Evolutionary conservation across 2,888 invertebrate genomes (phyloP).

Genomic region (Andrena fulva): DNA sequence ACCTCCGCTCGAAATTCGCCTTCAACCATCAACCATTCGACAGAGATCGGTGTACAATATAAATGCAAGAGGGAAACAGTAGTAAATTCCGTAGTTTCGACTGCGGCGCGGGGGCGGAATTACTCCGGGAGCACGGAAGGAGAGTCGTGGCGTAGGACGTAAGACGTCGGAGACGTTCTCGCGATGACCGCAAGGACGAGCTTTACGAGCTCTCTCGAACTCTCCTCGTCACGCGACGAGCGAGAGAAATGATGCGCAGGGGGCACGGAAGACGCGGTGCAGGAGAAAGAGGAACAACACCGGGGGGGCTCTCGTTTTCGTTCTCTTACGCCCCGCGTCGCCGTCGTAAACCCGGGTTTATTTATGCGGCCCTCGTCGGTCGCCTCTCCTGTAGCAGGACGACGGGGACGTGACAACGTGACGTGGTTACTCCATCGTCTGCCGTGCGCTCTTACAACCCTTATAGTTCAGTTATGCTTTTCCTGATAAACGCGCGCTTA

Average conservation of each 20-base stretch:
- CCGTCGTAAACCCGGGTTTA: slow-evolving; percentile 83
- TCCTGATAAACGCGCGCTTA: slow-evolving; percentile 63
- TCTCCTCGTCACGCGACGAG: slow-evolving; percentile 73
- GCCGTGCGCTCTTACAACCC: slow-evolving; percentile 71
- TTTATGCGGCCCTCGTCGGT: slow-evolving; percentile 83
- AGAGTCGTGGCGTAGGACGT: slow-evolving; percentile 7
- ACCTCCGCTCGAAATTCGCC: too few relatives aligned
- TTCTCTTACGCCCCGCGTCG: slow-evolving; percentile 63
- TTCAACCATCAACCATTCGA: too few relatives aligned
- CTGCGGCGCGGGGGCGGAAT: slow-evolving; percentile 34
- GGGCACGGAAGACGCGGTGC: slow-evolving; percentile 7
- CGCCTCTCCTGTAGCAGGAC: slow-evolving; percentile 81
- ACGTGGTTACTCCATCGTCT: slow-evolving; percentile 79
- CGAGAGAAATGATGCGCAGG: slow-evolving; percentile 58
- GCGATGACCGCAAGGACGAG: slow-evolving; percentile 78
- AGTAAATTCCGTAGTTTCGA: slow-evolving; percentile 50
- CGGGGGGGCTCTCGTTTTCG: slow-evolving; percentile 68
- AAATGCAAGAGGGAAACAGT: slow-evolving; percentile 40
- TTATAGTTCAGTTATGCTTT: slow-evolving; percentile 68
- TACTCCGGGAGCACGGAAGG: slow-evolving; percentile 29
- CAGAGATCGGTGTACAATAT: slow-evolving; percentile 19
- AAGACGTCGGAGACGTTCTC: slow-evolving; percentile 62
- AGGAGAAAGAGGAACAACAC: slow-evolving; percentile 26
- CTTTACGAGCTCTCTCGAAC: slow-evolving; percentile 80
- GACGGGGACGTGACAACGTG: slow-evolving; percentile 82